phyloP scores from a whole-genome alignment of 2,888 invertebrate genomes.

The Xestia c-nigrum region DNA sequence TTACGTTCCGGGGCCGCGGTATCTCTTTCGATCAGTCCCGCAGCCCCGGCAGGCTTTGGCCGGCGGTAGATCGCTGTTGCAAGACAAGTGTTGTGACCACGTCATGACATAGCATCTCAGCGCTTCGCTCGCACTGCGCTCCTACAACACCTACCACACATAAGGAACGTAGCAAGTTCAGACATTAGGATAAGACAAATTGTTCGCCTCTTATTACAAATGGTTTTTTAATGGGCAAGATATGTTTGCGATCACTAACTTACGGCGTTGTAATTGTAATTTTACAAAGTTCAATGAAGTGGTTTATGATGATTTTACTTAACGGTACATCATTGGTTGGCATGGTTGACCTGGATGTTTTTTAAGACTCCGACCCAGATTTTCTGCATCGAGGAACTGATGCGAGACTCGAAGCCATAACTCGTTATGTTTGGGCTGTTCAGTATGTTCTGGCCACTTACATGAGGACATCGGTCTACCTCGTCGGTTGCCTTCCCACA shows the following conservation, averaged over 20 bases:
- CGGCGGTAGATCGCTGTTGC: too few species aligned
- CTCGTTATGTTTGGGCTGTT: too few species aligned
- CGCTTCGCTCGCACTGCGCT: constrained; percentile 12
- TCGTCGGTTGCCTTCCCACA: too few species aligned
- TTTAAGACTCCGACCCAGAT: background rate
- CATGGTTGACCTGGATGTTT: background rate
- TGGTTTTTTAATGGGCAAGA: constrained; percentile 85
- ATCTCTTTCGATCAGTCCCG: too few species aligned
- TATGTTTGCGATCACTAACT: constrained; percentile 66
- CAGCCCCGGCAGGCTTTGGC: too few species aligned
- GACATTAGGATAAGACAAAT: constrained; percentile 86
- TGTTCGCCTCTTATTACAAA: constrained; percentile 81
- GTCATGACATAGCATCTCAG: background rate
- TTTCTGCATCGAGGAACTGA: background rate
- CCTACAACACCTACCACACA: constrained; percentile 50
- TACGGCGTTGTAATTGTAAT: constrained; percentile 8
- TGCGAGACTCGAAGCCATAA: background rate
- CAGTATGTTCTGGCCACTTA: too few species aligned
- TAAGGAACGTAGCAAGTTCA: constrained; percentile 76
- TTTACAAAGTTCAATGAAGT: background rate
- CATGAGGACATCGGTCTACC: too few species aligned
- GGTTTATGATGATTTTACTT: background rate
- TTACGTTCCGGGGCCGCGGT: too few species aligned
- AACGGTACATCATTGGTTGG: background rate
- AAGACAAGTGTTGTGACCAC: too few species aligned